These are phyloP conservation scores for Drosophila truncata DNA, from an alignment of 1,140 invertebrate genomes.

Conservation along the genomic window DNA sequence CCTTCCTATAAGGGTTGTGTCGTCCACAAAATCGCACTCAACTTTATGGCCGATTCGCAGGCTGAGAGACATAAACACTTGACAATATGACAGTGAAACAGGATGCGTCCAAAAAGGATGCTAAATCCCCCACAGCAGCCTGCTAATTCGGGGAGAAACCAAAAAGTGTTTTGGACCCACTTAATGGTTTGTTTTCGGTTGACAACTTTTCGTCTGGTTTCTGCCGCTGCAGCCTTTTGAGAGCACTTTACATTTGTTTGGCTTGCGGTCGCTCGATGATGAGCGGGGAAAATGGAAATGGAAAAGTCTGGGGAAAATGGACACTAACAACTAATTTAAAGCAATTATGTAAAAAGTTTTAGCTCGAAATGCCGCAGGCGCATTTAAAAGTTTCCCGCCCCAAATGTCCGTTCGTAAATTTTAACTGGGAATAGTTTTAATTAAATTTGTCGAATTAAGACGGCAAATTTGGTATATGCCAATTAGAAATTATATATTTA, in stretches of 20 bases:
- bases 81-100: constrained; percentile 68
- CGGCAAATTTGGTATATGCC: constrained; percentile 48
- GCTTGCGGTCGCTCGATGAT: constrained; percentile 54
- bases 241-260: constrained; percentile 71
- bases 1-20: constrained; percentile 4
- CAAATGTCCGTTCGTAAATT: constrained; percentile 65
- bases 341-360: constrained; percentile 81
- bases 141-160: constrained; percentile 66
- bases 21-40: constrained; percentile 13
- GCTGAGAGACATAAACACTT: constrained; percentile 62
- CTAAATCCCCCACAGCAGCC: constrained; percentile 23
- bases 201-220: constrained; percentile 70
- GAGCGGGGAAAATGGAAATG: constrained; percentile 12
- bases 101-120: constrained; percentile 24
- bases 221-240: constrained; percentile 19
- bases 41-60: constrained; percentile 41
- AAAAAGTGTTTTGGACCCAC: constrained; percentile 73
- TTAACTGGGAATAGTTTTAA: constrained; percentile 77
- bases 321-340: constrained; percentile 83
- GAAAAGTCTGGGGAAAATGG: constrained; percentile 13
- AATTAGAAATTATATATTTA: constrained; percentile 62
- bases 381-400: constrained; percentile 62
- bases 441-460: constrained; percentile 79
- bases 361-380: constrained; percentile 31
- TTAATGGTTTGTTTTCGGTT: constrained; percentile 84